Base-by-base conservation (phyloP, 1,140 invertebrate species). In the Lasioglossum baleicum region DNA sequence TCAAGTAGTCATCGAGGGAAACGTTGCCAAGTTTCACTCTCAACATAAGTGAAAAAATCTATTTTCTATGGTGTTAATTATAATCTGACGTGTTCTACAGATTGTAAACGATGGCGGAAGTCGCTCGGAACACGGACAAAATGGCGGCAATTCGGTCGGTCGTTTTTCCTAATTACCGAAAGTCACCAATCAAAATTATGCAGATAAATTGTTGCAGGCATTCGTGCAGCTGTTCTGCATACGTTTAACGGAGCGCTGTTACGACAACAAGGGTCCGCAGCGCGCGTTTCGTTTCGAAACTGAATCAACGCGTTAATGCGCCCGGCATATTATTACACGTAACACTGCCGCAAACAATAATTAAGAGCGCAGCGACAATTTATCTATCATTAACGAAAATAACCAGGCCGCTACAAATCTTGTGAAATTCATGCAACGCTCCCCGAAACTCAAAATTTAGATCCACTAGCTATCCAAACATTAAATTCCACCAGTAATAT, bases 371-470 rank as follows among this genome's bases (percentile, higher is more conserved):
- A 15, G 40, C 60, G 35, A 22, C 67, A 58, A 44, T 84, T 83
- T 84, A 80, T 78, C 77, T 82, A 69, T 78, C 64, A 82, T 64
- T 69, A 63, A 11, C 17, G 51, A 74, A 82, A 83, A 78, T 65
- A 77, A 17, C n/a, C 53, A 48, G 63, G 35, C 67, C 26, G 8
- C 58, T 20, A 20, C 31, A 53, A 70, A 70, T 83, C 48, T n/a
- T 11, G 15, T 20, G 22, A 10, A 40, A 63, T 61, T 61, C n/a
- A 13, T 10, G 40, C 8, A 2, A 20, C 11, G 15, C 15, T 31
- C 7, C 6, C 13, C 17, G n/a, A 22, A 66, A 35, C 20, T 22
- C 15, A 2, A 22, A 66, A 40, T 75, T 75, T 42, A 22, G 20
- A 42, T 11, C 15, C 15, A 8, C 44, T 11, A 15, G 4, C 11